Evolutionary conservation across 2,113 vertebrate species (phyloP).

Genomic region (Hypanus sabinus): DNA sequence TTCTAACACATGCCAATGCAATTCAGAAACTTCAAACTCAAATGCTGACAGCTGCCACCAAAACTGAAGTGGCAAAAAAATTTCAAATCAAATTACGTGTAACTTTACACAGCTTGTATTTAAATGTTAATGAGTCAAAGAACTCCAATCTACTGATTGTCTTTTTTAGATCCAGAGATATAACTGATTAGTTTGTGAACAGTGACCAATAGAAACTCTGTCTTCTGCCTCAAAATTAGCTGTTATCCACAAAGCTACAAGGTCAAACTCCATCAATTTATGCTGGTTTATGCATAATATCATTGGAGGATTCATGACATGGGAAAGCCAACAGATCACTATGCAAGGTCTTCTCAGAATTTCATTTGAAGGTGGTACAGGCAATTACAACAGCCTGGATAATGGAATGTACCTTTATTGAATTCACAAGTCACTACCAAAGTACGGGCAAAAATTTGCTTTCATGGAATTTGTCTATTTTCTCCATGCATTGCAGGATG

Average conservation of each 20-base stretch:
- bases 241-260: not conserved
- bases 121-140: no score
- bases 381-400: no score
- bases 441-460: no score
- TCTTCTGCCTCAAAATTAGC: not conserved
- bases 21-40: not conserved
- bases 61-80: not conserved
- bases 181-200: not conserved
- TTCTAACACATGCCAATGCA: not conserved
- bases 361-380: not conserved
- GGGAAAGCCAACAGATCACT: no score
- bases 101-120: not conserved
- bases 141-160: not conserved
- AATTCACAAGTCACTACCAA: no score
- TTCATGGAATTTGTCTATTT: no score
- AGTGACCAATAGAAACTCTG: not conserved
- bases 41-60: not conserved
- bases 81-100: not conserved
- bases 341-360: not conserved
- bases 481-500: no score
- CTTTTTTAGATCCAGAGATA: no score
- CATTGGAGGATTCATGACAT: not conserved
- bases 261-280: not conserved
- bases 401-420: no score
- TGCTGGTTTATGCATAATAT: not conserved